These are phyloP conservation scores for Serranus cabrilla DNA, from an alignment of 2,797 vertebrate genomes.

Conservation along the genomic window DNA sequence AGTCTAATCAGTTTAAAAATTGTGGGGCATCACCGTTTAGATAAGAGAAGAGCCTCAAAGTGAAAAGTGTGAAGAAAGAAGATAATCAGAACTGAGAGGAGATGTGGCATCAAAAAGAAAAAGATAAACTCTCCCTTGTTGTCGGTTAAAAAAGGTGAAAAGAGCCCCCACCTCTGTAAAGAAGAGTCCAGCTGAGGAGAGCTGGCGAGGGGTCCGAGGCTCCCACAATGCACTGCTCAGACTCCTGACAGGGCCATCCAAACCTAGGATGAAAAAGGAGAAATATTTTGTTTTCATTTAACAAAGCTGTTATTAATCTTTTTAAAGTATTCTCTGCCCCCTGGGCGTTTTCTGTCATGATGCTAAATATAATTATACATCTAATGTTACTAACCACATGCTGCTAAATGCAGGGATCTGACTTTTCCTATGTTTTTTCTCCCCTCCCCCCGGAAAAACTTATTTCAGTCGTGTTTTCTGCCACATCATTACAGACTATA, in stretches of 20 bases:
- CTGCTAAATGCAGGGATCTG: constrained; percentile 40
- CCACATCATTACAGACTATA: constrained; percentile 37
- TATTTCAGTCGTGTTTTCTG: constrained; percentile 23
- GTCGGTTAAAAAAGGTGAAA: not conserved
- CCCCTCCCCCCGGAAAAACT: not conserved
- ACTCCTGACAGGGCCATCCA: not conserved
- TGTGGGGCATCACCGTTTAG: not conserved
- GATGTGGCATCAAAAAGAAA: not conserved
- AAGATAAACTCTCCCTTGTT: not conserved
- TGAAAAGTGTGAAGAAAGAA: not conserved
- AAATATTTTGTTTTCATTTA: not conserved
- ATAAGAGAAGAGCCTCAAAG: not conserved
- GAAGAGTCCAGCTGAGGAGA: constrained; percentile 26
- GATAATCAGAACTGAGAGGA: not conserved
- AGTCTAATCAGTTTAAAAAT: too few species aligned
- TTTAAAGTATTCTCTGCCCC: not conserved
- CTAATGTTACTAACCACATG: constrained; percentile 23
- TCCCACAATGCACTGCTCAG: constrained; percentile 20
- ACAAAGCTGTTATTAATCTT: constrained; percentile 3
- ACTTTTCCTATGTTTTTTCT: constrained; percentile 22
- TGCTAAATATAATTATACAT: constrained; percentile 46
- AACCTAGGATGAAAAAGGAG: not conserved
- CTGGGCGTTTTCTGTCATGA: constrained; percentile 8
- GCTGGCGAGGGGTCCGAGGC: constrained; percentile 5
- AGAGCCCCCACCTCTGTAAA: constrained; percentile 4